Conservation (phyloP, 2,888 invertebrate species). For the Ametastegia equiseti region DNA sequence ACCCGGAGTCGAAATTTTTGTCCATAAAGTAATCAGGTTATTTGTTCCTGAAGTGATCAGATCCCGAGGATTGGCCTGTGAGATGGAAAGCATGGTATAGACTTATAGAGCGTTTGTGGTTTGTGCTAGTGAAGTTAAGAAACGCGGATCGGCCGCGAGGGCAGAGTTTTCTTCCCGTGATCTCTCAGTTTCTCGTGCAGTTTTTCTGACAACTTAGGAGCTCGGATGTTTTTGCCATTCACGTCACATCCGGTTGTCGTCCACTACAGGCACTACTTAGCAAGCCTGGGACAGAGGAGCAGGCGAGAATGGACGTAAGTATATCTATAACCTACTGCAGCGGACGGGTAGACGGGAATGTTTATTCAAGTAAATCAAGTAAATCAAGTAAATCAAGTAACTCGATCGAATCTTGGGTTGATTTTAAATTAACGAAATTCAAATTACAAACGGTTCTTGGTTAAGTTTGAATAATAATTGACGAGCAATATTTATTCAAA, state of each 20-base stretch:
- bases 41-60: neutral
- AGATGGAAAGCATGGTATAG: neutral
- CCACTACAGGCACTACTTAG: slow-evolving; percentile 59
- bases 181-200: slow-evolving; percentile 23
- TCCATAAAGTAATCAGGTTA: no score
- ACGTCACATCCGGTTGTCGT: slow-evolving; percentile 73
- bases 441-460: slow-evolving; percentile 27
- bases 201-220: slow-evolving; percentile 30
- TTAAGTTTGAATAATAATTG: slow-evolving; percentile 38
- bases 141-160: slow-evolving; percentile 16
- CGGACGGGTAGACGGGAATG: slow-evolving; percentile 55
- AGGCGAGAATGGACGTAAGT: slow-evolving; percentile 9
- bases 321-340: neutral
- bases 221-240: slow-evolving; percentile 66
- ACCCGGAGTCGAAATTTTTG: no score
- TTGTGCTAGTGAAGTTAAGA: neutral
- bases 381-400: slow-evolving; percentile 60
- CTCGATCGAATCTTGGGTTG: slow-evolving; percentile 36
- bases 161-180: slow-evolving; percentile 37
- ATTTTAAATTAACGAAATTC: slow-evolving; percentile 45
- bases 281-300: slow-evolving; percentile 9
- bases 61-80: neutral
- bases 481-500: slow-evolving; percentile 26
- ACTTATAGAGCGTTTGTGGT: neutral
- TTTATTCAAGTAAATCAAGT: slow-evolving; percentile 71